phyloP scores from a whole-genome alignment of 2,113 vertebrate genomes.

The Zootoca vivipara region DNA sequence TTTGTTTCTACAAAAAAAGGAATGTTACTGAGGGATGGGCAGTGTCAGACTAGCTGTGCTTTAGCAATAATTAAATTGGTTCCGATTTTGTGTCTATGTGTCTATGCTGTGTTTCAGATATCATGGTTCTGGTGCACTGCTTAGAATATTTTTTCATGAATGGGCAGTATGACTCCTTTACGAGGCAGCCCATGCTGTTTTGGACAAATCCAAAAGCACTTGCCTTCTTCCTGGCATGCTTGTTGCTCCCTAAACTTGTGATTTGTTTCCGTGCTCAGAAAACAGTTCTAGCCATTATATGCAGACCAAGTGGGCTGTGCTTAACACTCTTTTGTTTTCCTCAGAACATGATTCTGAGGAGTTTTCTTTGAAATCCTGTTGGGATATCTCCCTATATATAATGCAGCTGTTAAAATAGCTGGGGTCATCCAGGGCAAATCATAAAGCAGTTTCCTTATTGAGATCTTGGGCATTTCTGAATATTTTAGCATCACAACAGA shows the following conservation, averaged over 20 bases:
- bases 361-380: slow-evolving; percentile 65
- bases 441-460: slow-evolving; percentile 72
- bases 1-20: too few species aligned
- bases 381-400: slow-evolving; percentile 65
- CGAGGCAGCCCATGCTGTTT: background rate
- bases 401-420: slow-evolving; percentile 75
- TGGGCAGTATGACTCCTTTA: background rate
- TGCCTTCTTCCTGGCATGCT: background rate
- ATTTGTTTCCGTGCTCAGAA: background rate
- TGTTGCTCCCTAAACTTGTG: background rate
- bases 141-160: background rate
- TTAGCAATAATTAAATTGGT: background rate
- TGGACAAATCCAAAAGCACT: background rate
- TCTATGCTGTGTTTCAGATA: too few species aligned
- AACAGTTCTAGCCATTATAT: slow-evolving; percentile 41
- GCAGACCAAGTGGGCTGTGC: slow-evolving; percentile 33
- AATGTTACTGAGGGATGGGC: too few species aligned
- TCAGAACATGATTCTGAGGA: slow-evolving; percentile 71
- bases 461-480: slow-evolving; percentile 49
- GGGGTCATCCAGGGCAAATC: slow-evolving; percentile 64
- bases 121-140: background rate
- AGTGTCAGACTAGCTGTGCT: background rate
- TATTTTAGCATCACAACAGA: slow-evolving; percentile 55
- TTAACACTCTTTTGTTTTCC: slow-evolving; percentile 62
- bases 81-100: too few species aligned